Percentiles rank a stretch among this genome's conserved stretches.
These are phyloP conservation scores for Podarcis cretensis DNA, from an alignment of 2,113 vertebrate species.

Conservation along the genomic window DNA sequence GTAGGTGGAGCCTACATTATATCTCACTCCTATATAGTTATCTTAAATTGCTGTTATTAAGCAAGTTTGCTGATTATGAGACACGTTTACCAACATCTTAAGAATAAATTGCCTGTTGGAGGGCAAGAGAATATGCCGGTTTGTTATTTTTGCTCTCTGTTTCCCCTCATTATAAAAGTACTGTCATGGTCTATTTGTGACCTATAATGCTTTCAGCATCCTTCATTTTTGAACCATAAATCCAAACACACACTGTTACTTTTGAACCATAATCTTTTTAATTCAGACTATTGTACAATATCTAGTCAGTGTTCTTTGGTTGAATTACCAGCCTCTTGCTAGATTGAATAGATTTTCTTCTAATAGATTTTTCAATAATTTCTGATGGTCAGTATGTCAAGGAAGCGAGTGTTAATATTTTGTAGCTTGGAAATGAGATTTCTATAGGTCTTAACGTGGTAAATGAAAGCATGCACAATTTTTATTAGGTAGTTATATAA, in stretches of 20 bases:
- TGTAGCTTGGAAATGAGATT: slow-evolving; percentile 2
- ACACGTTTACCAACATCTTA: background rate
- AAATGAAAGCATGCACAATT: slow-evolving; percentile 4
- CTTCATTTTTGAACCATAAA: slow-evolving; percentile 35
- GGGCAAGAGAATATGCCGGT: background rate
- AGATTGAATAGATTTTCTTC: slow-evolving; percentile 7
- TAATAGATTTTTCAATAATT: slow-evolving; percentile 61
- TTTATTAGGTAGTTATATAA: slow-evolving; percentile 21
- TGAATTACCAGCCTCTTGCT: slow-evolving; percentile 17
- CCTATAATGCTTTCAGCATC: slow-evolving; percentile 58
- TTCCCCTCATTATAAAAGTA: slow-evolving; percentile 57
- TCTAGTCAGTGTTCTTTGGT: slow-evolving; percentile 46
- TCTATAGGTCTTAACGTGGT: background rate
- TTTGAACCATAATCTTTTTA: slow-evolving; percentile 56
- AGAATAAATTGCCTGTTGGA: background rate
- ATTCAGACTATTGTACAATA: slow-evolving; percentile 58
- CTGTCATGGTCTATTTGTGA: slow-evolving; percentile 57
- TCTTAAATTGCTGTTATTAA: slow-evolving; percentile 15
- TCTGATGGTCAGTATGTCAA: slow-evolving; percentile 54
- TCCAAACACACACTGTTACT: slow-evolving; percentile 4
- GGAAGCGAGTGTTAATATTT: slow-evolving; percentile 27
- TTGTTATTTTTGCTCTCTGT: slow-evolving; percentile 48
- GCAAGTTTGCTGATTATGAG: background rate
- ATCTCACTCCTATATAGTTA: slow-evolving; percentile 35
- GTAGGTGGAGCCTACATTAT: slow-evolving; percentile 21